Evolutionary conservation across 2,797 vertebrate genomes (phyloP).

Genomic region (Vespertilio murinus): DNA sequence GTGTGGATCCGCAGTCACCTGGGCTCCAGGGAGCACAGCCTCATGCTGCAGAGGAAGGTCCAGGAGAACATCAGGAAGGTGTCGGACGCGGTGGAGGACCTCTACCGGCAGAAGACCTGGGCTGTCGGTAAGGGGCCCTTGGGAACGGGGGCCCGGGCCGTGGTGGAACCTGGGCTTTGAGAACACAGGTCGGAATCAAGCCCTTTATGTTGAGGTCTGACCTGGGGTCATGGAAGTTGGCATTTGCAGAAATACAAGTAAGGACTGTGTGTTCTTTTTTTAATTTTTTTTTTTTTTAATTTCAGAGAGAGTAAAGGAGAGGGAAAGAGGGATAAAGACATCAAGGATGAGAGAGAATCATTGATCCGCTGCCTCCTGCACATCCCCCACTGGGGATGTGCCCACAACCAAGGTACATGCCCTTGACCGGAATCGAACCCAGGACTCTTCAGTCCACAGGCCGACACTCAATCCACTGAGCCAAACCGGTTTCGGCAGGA

Average conservation of each 20-base stretch:
- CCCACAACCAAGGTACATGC: no score
- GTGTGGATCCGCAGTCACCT: slow-evolving; percentile 59
- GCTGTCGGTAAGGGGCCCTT: slow-evolving; percentile 78
- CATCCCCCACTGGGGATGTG: no score
- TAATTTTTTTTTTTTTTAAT: neutral
- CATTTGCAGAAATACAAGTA: neutral
- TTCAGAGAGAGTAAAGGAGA: no score
- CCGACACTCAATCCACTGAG: no score
- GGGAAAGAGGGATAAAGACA: no score
- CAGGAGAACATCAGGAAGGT: slow-evolving; percentile 84
- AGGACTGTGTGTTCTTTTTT: neutral
- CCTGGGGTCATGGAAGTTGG: neutral
- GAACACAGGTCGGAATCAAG: neutral
- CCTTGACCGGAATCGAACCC: no score
- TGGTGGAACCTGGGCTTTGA: neutral
- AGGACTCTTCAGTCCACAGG: no score
- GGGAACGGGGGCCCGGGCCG: neutral
- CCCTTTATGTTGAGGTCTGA: neutral
- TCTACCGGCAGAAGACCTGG: slow-evolving; percentile 86
- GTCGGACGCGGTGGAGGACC: slow-evolving; percentile 77
- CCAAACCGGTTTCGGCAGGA: neutral
- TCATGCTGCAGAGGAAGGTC: slow-evolving; percentile 82
- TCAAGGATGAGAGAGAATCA: no score
- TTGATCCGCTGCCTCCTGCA: no score
- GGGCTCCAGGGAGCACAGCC: slow-evolving; percentile 81